Evolutionary conservation across 1,140 invertebrate species (phyloP).

Genomic region (Eulimnadia texana): DNA sequence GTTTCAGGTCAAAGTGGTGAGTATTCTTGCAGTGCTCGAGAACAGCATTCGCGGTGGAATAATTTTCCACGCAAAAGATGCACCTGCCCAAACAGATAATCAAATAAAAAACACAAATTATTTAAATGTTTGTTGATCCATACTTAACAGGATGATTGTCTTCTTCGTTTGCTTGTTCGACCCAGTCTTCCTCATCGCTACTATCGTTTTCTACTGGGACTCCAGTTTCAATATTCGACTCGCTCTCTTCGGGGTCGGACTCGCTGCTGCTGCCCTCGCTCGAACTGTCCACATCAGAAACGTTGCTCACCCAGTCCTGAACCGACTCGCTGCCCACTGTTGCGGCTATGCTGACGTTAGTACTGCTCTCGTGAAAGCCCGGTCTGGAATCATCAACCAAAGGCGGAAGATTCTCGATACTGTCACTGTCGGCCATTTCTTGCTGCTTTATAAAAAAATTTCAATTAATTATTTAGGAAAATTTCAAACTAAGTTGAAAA

Average conservation of each 20-base stretch:
- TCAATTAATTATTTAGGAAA: not conserved
- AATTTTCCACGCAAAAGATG: conserved; percentile 38
- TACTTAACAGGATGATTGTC: not conserved
- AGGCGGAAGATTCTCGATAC: not conserved
- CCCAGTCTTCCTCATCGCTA: conserved; percentile 15
- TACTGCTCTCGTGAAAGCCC: conserved; percentile 2
- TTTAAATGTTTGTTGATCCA: not conserved
- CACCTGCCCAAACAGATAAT: conserved; percentile 26
- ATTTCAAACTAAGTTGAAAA: no score
- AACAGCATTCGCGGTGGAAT: conserved; percentile 28
- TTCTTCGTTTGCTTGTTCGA: conserved; percentile 1
- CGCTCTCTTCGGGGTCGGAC: not conserved
- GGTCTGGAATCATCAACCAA: not conserved
- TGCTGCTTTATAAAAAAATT: not conserved
- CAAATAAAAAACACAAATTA: not conserved
- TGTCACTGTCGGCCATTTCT: not conserved
- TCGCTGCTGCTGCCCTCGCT: not conserved
- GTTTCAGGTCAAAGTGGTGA: conserved; percentile 54
- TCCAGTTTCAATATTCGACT: not conserved
- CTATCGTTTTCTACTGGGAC: conserved; percentile 1
- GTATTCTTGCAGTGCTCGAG: conserved; percentile 34
- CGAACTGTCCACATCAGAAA: no score
- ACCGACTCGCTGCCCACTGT: conserved; percentile 5
- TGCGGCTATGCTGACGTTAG: conserved; percentile 11
- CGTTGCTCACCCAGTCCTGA: not conserved